phyloP scores from a whole-genome alignment of 2,888 invertebrate species.

The Endotricha flammealis region DNA sequence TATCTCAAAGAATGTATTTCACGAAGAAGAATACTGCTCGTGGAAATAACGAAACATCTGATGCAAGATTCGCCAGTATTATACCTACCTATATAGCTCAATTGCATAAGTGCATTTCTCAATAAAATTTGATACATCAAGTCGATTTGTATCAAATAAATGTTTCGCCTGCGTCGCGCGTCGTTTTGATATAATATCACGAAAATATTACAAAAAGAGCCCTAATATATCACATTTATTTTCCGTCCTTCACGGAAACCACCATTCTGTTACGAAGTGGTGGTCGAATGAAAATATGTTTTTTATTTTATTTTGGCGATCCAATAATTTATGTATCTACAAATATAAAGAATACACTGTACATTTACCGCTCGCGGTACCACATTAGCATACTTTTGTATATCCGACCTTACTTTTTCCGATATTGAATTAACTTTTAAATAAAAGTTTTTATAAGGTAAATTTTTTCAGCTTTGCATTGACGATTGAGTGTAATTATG shows the following conservation, averaged over 20 bases:
- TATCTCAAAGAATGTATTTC: too few species aligned
- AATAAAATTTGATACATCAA: neutral
- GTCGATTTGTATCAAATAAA: conserved; percentile 2
- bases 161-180: neutral
- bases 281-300: neutral
- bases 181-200: conserved; percentile 2
- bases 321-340: neutral
- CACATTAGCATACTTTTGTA: neutral
- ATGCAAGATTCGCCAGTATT: too few species aligned
- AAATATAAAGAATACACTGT: neutral
- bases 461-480: conserved; percentile 24
- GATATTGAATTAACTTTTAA: neutral
- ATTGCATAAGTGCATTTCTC: too few species aligned
- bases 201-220: conserved; percentile 2
- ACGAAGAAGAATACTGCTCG: too few species aligned
- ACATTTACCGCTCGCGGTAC: neutral
- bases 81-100: too few species aligned
- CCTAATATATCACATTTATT: conserved; percentile 7
- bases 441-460: neutral
- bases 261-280: neutral
- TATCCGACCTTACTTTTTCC: neutral
- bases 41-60: too few species aligned
- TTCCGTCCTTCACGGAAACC: conserved; percentile 5
- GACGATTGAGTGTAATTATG: too few species aligned
- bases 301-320: neutral